These are phyloP conservation scores for Pammene aurita DNA, from an alignment of 2,888 invertebrate species.

Conservation along the genomic window DNA sequence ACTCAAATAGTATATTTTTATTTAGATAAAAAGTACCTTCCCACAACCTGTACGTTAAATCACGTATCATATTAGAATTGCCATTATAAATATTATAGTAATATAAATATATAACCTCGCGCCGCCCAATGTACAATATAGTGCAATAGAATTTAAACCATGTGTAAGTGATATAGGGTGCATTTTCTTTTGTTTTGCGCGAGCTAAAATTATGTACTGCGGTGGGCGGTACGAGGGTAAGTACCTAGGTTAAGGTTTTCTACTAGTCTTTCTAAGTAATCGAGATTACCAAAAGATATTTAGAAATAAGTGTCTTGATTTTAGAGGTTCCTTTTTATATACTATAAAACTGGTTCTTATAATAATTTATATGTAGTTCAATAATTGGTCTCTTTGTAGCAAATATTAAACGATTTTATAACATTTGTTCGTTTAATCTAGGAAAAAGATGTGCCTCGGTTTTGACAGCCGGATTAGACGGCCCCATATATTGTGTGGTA, in stretches of 20 bases:
- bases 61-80: conserved; percentile 6
- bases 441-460: no score
- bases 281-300: conserved; percentile 38
- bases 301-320: conserved; percentile 19
- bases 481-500: no score
- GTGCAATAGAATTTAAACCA: no score
- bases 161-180: no score
- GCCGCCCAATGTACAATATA: no score
- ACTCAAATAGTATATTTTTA: background rate
- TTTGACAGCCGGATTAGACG: no score
- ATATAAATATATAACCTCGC: conserved; percentile 9
- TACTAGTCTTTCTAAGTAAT: conserved; percentile 39
- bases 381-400: background rate
- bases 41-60: conserved; percentile 9
- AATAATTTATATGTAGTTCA: background rate
- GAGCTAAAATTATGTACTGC: no score
- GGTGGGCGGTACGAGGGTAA: no score
- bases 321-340: conserved; percentile 11
- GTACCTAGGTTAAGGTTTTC: conserved; percentile 36
- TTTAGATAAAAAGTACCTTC: conserved; percentile 6
- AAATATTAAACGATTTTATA: no score
- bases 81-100: conserved; percentile 14
- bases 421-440: no score
- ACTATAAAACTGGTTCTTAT: conserved; percentile 4
- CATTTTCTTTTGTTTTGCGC: no score